Percentiles rank a stretch among this genome's conserved stretches.
These are phyloP conservation scores for Stegastes partitus DNA, from an alignment of 2,113 vertebrate genomes.

Conservation along the genomic window DNA sequence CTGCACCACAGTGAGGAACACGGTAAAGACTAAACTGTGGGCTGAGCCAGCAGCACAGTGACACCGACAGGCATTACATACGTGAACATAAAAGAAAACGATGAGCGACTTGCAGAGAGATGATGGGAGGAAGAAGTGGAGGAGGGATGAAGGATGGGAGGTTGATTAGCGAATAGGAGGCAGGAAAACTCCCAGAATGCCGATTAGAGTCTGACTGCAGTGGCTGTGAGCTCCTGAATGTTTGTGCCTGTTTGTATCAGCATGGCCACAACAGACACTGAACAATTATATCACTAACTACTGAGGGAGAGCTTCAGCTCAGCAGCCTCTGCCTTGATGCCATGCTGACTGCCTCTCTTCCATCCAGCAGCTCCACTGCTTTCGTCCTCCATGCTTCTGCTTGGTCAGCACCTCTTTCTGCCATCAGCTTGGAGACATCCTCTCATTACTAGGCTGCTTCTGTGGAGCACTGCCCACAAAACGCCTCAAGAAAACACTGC, in stretches of 20 bases:
- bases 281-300: neutral
- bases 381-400: conserved; percentile 21
- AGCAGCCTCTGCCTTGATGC: conserved; percentile 7
- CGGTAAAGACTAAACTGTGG: neutral
- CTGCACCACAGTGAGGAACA: neutral
- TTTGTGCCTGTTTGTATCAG: neutral
- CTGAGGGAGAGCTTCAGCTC: conserved; percentile 20
- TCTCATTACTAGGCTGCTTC: neutral
- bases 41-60: neutral
- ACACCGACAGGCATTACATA: neutral
- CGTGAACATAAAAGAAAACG: neutral
- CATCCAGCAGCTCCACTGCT: conserved; percentile 43
- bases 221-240: neutral
- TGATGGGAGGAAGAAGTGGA: neutral
- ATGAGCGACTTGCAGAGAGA: conserved; percentile 15
- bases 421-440: neutral
- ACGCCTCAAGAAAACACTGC: neutral
- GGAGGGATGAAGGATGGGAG: neutral
- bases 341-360: too few species aligned
- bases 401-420: conserved; percentile 50
- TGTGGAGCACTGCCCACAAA: neutral
- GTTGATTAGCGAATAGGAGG: neutral
- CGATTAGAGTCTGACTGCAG: conserved; percentile 7
- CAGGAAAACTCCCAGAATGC: conserved; percentile 9
- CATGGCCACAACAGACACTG: neutral